Base-by-base conservation (phyloP, 2,797 vertebrate species). In the Myotis planiceps region DNA sequence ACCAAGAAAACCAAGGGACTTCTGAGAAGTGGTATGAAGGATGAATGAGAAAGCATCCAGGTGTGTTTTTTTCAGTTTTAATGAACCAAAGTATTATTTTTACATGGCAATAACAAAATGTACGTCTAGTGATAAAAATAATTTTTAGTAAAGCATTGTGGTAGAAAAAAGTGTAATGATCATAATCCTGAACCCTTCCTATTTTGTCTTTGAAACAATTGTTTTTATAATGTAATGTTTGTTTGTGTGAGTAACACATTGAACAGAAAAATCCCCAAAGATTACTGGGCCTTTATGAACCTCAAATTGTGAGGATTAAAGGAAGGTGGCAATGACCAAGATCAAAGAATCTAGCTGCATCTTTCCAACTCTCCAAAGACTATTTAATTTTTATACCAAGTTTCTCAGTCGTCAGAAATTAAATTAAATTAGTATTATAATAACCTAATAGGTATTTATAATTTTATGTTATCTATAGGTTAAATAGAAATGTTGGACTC, bases 71-170 rank as follows among this genome's bases (percentile, higher is more conserved):
- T 32, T 76, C 14, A 76, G 9, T 55, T 55, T 66, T 68, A 34
- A 86, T 6, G 25, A 94, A 58, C 19, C 45, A 58, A 92, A 65
- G 39, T 82, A 79, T 68, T 93, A 47, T 79, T 75, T 95, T 84
- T 51, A 32, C 37, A 79, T 39, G 12, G 16, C 8, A 76, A 74
- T 51, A 91, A 94, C 19, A 72, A 94, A 79, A 63, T 78, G 32
- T 12, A 42, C n/a, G 47, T 87, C n/a, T 47, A 75, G 8, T 88
- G n/a, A 66, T 47, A 58, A 60, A 87, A 93, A 47, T 53, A 79
- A 71, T 58, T 42, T 53, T 71, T 58, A 58, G 2, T 65, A 49
- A 94, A 81, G 9, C 29, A 60, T 92, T 45, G 39, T 7, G 42
- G 42, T 83, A 12, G 53, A 34, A 9, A 34, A 86, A 75, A 34